A percentile compares a stretch with the other conserved stretches of the same genome.
phyloP scores from a whole-genome alignment of 2,888 invertebrate species.

The Microplitis manilae region DNA sequence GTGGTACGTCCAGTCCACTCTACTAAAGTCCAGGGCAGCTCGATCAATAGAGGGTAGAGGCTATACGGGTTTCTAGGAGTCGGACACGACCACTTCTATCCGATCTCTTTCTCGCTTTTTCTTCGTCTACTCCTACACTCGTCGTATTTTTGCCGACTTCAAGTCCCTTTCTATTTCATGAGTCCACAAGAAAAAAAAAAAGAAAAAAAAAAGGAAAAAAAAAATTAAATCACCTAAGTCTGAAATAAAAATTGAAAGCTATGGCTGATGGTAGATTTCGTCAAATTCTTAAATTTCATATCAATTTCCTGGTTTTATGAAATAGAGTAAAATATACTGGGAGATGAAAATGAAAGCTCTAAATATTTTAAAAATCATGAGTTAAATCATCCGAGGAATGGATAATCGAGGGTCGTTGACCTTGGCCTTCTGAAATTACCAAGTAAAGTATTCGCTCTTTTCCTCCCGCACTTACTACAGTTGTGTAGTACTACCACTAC shows the following conservation, averaged over 20 bases:
- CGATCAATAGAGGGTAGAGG: conserved; percentile 72
- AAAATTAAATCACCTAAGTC: conserved; percentile 15
- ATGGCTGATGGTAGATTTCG: neutral
- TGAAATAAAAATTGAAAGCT: neutral
- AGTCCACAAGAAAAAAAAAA: neutral
- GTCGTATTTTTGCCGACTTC: conserved; percentile 30
- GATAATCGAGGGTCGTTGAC: conserved; percentile 56
- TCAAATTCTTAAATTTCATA: neutral
- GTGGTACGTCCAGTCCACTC: conserved; percentile 70
- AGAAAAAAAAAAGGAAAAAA: neutral
- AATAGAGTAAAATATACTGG: too few species aligned
- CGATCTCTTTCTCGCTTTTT: conserved; percentile 22
- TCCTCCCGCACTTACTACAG: conserved; percentile 17
- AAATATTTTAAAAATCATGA: conserved; percentile 14
- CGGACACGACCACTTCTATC: conserved; percentile 60
- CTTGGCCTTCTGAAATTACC: conserved; percentile 58
- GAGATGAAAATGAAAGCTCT: neutral
- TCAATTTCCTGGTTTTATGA: neutral
- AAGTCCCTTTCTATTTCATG: conserved; percentile 18
- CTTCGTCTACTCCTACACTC: conserved; percentile 50
- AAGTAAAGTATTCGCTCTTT: conserved; percentile 35
- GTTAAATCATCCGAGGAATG: neutral
- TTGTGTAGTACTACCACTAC: neutral
- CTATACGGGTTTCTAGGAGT: conserved; percentile 68
- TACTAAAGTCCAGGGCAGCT: conserved; percentile 69